Evolutionary conservation across 2,113 vertebrate species (phyloP).

Genomic region (Lepisosteus osseus): DNA sequence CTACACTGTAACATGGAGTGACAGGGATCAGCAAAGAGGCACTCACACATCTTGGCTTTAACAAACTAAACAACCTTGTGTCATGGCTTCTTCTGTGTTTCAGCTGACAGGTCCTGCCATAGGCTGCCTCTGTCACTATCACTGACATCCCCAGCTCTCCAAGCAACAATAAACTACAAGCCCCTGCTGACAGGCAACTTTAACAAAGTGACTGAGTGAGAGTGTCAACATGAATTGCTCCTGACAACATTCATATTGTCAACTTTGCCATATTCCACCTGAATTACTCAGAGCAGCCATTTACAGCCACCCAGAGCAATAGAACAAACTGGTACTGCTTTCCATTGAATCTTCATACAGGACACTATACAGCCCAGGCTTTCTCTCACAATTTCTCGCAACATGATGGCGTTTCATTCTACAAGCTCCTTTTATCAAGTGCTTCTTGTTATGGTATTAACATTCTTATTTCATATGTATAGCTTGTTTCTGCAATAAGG

Average conservation of each 20-base stretch:
- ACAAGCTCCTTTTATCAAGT: too few relatives aligned
- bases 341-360: not conserved
- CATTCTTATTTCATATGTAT: too few relatives aligned
- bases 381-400: not conserved
- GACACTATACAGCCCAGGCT: not conserved
- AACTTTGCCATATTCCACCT: slow-evolving; percentile 27
- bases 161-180: slow-evolving; percentile 22
- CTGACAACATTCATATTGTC: slow-evolving; percentile 43
- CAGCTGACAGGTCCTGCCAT: slow-evolving; percentile 19
- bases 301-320: not conserved
- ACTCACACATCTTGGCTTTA: slow-evolving; percentile 5
- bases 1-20: slow-evolving; percentile 10
- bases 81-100: slow-evolving; percentile 25
- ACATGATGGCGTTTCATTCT: too few relatives aligned
- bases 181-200: slow-evolving; percentile 40
- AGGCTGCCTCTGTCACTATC: slow-evolving; percentile 36
- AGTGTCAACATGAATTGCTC: slow-evolving; percentile 40
- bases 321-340: not conserved
- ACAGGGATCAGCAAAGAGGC: slow-evolving; percentile 15
- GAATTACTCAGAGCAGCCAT: slow-evolving; percentile 2
- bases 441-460: too few relatives aligned
- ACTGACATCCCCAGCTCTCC: slow-evolving; percentile 20
- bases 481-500: too few relatives aligned
- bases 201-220: slow-evolving; percentile 37
- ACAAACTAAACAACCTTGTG: slow-evolving; percentile 25